Evolutionary conservation across 2,888 invertebrate genomes (phyloP), one percentile per base, ranked within the genome.

Genomic region (Julus scandinavius): DNA sequence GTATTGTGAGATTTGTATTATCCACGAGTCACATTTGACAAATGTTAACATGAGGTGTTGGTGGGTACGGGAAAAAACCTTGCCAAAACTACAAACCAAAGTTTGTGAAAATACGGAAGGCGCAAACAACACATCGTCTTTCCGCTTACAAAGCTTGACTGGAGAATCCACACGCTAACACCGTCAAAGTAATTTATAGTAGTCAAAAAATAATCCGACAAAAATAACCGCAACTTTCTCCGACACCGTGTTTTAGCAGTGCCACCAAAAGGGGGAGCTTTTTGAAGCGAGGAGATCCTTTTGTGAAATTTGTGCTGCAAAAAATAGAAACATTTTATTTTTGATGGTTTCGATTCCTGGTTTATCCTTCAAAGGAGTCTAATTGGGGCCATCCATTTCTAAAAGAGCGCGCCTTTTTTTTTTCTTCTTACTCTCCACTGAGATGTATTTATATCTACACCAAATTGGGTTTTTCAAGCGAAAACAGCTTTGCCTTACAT

Each of bases 291-390:
- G 4, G 38, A 38, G 38, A 80, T 38, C 80, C 80, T 80, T 80
- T 80, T 80, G 80, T 40, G 80, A 80, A 80, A 80, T 80, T 80
- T 80, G 38, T 38, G 13, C 38, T 15, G 80, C 80, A 72, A 29
- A 80, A 72, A 80, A 80, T 80, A 80, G 80, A 38, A 80, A 80
- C 80, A 80, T 80, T 80, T 80, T 80, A 80, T 80, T 80, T 80
- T 80, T 80, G 80, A 80, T 29, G 80, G 80, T 80, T 80, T 80
- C 80, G 38, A 80, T 80, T 80, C 80, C 80, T 80, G 13, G 80
- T 80, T 80, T 80, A 80, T 80, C 80, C 80, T 80, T 80, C 80
- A 38, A 80, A 29, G 80, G 38, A 40, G 38, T 80, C 80, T 80
- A 80, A 80, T 80, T 80, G 80, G 80, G 80, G 80, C 80, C 38